These are phyloP conservation scores for Drepana arcuata DNA, from an alignment of 1,140 invertebrate species.

Conservation along the genomic window DNA sequence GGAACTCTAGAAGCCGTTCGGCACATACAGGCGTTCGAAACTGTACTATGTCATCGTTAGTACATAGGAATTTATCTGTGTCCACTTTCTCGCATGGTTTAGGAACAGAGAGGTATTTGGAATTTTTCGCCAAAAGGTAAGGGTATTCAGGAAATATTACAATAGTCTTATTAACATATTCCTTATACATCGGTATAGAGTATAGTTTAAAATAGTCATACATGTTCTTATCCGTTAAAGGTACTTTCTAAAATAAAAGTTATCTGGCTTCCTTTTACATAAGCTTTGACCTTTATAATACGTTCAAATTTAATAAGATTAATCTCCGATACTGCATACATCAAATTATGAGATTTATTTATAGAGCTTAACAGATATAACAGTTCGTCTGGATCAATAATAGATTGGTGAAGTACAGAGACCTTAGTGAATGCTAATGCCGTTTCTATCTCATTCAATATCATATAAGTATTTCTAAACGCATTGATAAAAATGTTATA, in stretches of 20 bases:
- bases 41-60: too few species aligned
- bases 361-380: conserved; percentile 7
- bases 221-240: conserved; percentile 4
- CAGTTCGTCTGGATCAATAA: conserved; percentile 7
- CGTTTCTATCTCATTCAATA: conserved; percentile 8
- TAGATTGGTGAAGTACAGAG: conserved; percentile 9
- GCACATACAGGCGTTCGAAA: too few species aligned
- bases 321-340: conserved; percentile 6
- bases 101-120: too few species aligned
- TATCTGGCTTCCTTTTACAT: conserved; percentile 13
- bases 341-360: conserved; percentile 6
- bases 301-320: conserved; percentile 14
- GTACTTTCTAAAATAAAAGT: conserved; percentile 13
- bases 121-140: conserved; percentile 11
- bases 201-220: conserved; percentile 14
- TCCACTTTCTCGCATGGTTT: too few species aligned
- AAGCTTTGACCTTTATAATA: conserved; percentile 12
- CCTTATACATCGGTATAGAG: conserved; percentile 6
- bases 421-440: conserved; percentile 9
- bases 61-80: too few species aligned
- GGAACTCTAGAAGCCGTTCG: too few species aligned
- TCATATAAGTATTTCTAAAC: conserved; percentile 2
- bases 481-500: too few species aligned
- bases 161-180: conserved; percentile 1
- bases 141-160: conserved; percentile 14